Conservation (phyloP, 1,140 invertebrate genomes). For the Dolichoris vasculosae region DNA sequence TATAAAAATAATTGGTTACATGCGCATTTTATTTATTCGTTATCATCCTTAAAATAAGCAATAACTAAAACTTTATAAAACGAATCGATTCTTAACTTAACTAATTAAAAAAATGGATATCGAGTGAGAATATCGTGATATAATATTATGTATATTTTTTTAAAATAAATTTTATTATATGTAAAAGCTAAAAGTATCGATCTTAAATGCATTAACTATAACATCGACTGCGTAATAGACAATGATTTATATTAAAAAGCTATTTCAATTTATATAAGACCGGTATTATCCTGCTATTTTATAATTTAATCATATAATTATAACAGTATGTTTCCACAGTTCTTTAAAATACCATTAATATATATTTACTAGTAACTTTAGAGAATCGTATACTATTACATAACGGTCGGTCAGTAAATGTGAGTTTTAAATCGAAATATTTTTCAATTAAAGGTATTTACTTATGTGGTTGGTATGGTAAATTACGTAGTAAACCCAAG, state of each 20-base stretch:
- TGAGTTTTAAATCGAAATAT: neutral
- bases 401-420: neutral
- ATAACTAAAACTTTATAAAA: neutral
- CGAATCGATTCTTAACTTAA: neutral
- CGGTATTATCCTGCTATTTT: neutral
- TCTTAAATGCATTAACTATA: too few relatives aligned
- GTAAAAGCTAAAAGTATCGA: too few relatives aligned
- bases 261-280: too few relatives aligned
- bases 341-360: neutral
- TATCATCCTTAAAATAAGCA: neutral
- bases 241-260: too few relatives aligned
- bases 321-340: neutral
- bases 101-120: neutral
- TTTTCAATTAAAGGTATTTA: slow-evolving; percentile 3
- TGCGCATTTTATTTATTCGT: neutral
- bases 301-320: neutral
- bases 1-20: neutral
- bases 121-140: too few relatives aligned
- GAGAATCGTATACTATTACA: neutral
- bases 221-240: too few relatives aligned
- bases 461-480: neutral
- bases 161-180: too few relatives aligned
- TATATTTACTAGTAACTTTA: neutral
- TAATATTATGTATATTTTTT: too few relatives aligned
- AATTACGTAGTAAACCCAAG: neutral